A percentile compares a stretch with the other conserved stretches of the same genome.
Conservation (phyloP, 2,888 invertebrate species). For the Ecdyonurus torrentis region DNA sequence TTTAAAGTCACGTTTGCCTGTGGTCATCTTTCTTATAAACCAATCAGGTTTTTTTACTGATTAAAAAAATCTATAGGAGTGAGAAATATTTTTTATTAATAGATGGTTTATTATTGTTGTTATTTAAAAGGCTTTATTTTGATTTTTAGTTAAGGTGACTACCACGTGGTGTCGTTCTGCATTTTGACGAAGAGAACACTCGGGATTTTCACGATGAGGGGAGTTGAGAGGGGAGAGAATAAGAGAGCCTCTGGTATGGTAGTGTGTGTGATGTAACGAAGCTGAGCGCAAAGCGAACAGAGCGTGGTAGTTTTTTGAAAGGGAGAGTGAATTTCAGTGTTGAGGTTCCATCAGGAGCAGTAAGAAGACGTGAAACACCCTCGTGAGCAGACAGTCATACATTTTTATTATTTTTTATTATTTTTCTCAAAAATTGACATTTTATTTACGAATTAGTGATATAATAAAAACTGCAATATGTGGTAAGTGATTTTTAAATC, state of each 20-base stretch:
- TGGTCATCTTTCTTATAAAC: not conserved
- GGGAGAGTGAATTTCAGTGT: not conserved
- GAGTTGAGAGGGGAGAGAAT: no score
- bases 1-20: not conserved
- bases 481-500: not conserved
- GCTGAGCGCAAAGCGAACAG: not conserved
- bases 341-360: not conserved
- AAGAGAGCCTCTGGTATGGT: no score
- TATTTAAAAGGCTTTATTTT: not conserved
- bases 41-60: no score
- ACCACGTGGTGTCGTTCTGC: not conserved
- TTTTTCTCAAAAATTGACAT: no score
- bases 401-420: no score
- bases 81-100: not conserved
- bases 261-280: not conserved
- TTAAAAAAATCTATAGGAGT: no score
- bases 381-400: not conserved
- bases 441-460: no score
- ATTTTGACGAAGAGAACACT: no score
- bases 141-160: not conserved
- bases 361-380: not conserved
- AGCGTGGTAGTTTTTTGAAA: not conserved
- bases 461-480: not conserved
- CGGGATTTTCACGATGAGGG: no score
- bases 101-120: not conserved